Evolutionary conservation across 2,113 vertebrate species (phyloP).

Genomic region (Stegostoma tigrinum): DNA sequence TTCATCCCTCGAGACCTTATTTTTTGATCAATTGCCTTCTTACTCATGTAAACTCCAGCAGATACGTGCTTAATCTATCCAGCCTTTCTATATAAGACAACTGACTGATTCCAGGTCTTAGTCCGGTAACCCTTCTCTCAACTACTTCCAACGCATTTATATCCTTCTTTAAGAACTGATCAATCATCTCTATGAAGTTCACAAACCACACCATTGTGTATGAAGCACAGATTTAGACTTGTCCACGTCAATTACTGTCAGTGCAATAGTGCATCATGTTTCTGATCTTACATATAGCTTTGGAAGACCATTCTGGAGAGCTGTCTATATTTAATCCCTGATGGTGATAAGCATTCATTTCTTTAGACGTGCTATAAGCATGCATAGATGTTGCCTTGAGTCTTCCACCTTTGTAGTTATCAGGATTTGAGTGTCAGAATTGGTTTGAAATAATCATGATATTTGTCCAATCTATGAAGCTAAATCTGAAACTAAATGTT

Average conservation of each 20-base stretch:
- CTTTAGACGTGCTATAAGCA: background rate
- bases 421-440: conserved; percentile 5
- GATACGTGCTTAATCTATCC: too few species aligned
- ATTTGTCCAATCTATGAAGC: background rate
- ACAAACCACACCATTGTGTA: background rate
- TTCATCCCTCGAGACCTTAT: too few species aligned
- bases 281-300: background rate
- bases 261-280: background rate
- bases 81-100: too few species aligned
- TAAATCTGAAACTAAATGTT: background rate
- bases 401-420: background rate
- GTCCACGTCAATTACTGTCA: conserved; percentile 5
- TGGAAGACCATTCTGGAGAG: background rate
- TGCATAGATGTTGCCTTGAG: background rate
- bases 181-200: background rate
- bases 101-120: too few species aligned
- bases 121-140: too few species aligned
- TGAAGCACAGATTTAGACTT: background rate
- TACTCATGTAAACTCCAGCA: too few species aligned
- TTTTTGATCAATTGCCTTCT: too few species aligned
- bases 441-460: background rate
- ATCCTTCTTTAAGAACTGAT: background rate
- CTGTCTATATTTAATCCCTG: background rate
- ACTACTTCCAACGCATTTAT: too few species aligned
- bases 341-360: background rate